Conservation (phyloP, 2,113 vertebrate species). For the Mugil cephalus region DNA sequence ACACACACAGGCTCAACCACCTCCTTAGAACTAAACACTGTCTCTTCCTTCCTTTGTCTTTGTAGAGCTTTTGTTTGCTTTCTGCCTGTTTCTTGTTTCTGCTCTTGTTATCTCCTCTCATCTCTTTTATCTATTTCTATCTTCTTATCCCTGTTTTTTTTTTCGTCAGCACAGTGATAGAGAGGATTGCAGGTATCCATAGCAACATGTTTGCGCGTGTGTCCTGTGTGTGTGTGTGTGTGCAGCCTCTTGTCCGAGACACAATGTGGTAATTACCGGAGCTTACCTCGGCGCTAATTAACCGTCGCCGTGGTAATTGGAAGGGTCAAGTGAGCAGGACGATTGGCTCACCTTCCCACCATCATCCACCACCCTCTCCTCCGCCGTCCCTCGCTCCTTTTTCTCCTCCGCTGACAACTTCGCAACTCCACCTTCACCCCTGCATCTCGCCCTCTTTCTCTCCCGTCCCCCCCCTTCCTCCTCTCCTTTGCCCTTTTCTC, state of each 20-base stretch:
- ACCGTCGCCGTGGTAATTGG: conserved; percentile 83
- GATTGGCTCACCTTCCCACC: conserved; percentile 81
- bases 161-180: conserved; percentile 58
- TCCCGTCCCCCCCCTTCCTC: conserved; percentile 5
- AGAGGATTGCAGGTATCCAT: conserved; percentile 82
- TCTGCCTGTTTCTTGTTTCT: conserved; percentile 43
- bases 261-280: conserved; percentile 85
- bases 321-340: conserved; percentile 85
- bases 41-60: conserved; percentile 53
- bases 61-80: conserved; percentile 68
- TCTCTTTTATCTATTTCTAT: conserved; percentile 76
- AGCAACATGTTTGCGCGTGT: conserved; percentile 78
- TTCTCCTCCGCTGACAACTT: conserved; percentile 58
- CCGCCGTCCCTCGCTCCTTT: conserved; percentile 35
- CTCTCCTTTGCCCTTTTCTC: conserved; percentile 19
- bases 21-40: conserved; percentile 54
- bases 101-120: conserved; percentile 61
- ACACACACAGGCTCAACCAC: conserved; percentile 33
- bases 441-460: conserved; percentile 25
- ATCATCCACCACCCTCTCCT: conserved; percentile 65
- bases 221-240: conserved; percentile 52
- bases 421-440: conserved; percentile 61
- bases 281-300: conserved; percentile 86
- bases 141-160: conserved; percentile 52
- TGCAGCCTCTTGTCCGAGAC: conserved; percentile 81